Evolutionary conservation across 2,888 invertebrate species (phyloP).

Genomic region (Patella depressa): DNA sequence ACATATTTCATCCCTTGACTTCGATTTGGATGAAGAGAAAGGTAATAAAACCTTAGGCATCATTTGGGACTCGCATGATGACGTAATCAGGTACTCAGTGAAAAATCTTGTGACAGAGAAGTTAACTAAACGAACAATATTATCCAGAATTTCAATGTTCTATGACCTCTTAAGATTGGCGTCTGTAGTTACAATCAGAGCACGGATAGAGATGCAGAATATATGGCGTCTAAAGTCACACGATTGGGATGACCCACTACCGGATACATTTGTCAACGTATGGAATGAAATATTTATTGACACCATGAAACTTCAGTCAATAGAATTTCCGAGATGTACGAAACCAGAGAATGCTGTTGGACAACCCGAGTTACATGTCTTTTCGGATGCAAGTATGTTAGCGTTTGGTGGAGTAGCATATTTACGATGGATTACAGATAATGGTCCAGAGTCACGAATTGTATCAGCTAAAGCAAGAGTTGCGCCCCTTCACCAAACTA

Average conservation of each 20-base stretch:
- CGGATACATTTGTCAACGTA: not conserved
- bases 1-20: not conserved
- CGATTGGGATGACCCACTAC: conserved; percentile 16
- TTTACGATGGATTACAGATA: conserved; percentile 8
- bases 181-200: conserved; percentile 19
- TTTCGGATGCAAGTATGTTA: conserved; percentile 22
- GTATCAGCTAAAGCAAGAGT: conserved; percentile 23
- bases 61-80: not conserved
- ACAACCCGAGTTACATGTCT: conserved; percentile 17
- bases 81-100: not conserved
- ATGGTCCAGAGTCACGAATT: not conserved
- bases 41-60: not conserved
- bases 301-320: not conserved
- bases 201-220: conserved; percentile 23
- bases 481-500: conserved; percentile 25
- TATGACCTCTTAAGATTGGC: conserved; percentile 22
- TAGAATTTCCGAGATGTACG: conserved; percentile 13
- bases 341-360: conserved; percentile 20
- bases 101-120: conserved; percentile 6
- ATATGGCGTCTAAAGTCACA: conserved; percentile 15
- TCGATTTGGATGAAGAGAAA: not conserved
- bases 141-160: conserved; percentile 21
- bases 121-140: conserved; percentile 18
- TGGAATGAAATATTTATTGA: conserved; percentile 1
- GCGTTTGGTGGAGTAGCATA: conserved; percentile 19